Evolutionary conservation across 2,888 invertebrate genomes (phyloP).

Genomic region (Cryptosula pallasiana): DNA sequence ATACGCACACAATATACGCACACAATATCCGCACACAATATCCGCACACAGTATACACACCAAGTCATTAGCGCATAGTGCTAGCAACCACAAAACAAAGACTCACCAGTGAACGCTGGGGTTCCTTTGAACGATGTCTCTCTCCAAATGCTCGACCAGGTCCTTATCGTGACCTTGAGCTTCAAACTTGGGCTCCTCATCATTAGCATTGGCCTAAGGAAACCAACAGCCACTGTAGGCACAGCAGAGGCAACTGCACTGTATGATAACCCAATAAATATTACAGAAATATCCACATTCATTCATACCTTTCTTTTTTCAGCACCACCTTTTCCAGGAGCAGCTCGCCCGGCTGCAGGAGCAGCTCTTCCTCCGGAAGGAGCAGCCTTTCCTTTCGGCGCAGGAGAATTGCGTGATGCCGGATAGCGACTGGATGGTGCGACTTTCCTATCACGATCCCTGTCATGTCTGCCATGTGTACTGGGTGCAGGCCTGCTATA

Average conservation of each 20-base stretch:
- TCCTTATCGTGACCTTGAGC: conserved; percentile 78
- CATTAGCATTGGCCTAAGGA: not conserved
- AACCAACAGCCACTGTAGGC: no score
- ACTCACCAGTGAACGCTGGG: conserved; percentile 93
- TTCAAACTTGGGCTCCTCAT: conserved; percentile 70
- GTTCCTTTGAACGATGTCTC: conserved; percentile 94
- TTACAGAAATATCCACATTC: no score
- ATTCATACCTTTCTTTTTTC: not conserved
- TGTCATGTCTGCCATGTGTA: conserved; percentile 31
- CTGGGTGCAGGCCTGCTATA: conserved; percentile 42
- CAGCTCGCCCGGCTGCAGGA: conserved; percentile 31
- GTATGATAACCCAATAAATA: no score
- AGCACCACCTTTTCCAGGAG: no score
- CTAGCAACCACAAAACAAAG: no score
- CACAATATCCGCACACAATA: not conserved
- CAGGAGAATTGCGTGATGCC: conserved; percentile 25
- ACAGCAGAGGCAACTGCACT: no score
- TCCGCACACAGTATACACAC: not conserved
- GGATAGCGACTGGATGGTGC: conserved; percentile 26
- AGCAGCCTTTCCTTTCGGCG: not conserved
- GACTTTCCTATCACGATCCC: conserved; percentile 24
- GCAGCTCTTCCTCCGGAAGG: conserved; percentile 9
- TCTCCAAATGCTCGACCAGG: conserved; percentile 85
- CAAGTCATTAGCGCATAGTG: no score
- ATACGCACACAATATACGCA: not conserved